Evolutionary conservation across 2,888 invertebrate genomes (phyloP).

Genomic region (Drosophila monieri): DNA sequence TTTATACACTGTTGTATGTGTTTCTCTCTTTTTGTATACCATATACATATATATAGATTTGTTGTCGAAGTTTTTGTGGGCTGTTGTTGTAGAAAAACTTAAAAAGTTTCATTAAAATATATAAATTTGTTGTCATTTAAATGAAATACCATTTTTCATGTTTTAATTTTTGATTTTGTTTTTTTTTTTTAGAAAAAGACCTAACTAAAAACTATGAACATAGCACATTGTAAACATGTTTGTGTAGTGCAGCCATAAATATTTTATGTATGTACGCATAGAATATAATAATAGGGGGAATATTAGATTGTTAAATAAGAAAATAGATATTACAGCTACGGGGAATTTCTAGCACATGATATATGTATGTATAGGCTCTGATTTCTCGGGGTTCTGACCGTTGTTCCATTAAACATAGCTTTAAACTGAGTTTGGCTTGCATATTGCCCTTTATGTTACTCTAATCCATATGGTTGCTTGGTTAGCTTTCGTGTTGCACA

Average conservation of each 20-base stretch:
- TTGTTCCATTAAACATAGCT: conserved; percentile 28
- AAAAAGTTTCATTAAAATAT: conserved; percentile 53
- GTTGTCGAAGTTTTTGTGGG: conserved; percentile 49
- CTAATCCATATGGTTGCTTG: conserved; percentile 30
- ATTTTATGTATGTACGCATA: conserved; percentile 40
- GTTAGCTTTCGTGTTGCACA: conserved; percentile 44
- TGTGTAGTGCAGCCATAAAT: conserved; percentile 75
- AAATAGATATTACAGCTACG: conserved; percentile 43
- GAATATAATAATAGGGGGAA: conserved; percentile 28
- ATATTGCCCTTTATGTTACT: conserved; percentile 61
- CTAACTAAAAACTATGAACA: conserved; percentile 80
- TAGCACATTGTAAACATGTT: conserved; percentile 65
- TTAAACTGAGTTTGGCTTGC: conserved; percentile 78
- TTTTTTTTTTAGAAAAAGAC: conserved; percentile 52
- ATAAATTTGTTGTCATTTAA: conserved; percentile 53
- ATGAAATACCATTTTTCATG: conserved; percentile 45
- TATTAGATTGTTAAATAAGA: conserved; percentile 49
- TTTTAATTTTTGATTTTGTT: conserved; percentile 10
- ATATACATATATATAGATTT: conserved; percentile 40
- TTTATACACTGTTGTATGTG: conserved; percentile 67
- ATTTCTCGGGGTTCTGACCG: conserved; percentile 18
- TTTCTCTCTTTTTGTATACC: conserved; percentile 53
- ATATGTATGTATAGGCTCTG: conserved; percentile 11
- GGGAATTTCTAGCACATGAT: conserved; percentile 50
- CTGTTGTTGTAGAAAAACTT: conserved; percentile 76